phyloP scores from a whole-genome alignment of 2,113 vertebrate species.

The Elgaria multicarinata region DNA sequence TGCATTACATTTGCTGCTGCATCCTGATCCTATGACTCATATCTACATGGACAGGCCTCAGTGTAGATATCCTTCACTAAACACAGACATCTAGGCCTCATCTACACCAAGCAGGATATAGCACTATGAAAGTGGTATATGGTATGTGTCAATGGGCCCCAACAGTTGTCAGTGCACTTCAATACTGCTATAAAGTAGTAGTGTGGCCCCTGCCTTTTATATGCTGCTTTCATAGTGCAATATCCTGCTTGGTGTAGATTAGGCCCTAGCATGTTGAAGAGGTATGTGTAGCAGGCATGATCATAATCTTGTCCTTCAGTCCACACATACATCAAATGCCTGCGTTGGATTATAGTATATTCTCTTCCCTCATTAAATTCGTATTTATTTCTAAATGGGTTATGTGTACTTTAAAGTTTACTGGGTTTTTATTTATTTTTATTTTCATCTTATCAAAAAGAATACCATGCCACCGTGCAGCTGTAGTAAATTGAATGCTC shows the following conservation, averaged over 20 bases:
- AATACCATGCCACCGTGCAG: constrained; percentile 5
- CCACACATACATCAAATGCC: background rate
- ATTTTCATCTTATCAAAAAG: constrained; percentile 38
- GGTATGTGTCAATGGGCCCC: no score
- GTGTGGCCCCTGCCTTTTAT: no score
- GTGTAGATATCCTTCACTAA: background rate
- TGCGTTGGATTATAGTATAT: background rate
- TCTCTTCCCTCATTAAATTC: constrained; percentile 22
- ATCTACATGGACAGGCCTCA: background rate
- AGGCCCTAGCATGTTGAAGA: background rate
- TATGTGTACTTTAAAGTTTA: background rate
- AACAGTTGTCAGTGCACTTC: no score
- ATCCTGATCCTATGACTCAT: background rate
- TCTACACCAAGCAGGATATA: no score
- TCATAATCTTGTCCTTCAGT: no score
- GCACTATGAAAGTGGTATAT: no score
- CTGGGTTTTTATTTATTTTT: constrained; percentile 34
- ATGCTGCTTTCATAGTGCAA: no score
- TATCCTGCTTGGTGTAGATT: no score
- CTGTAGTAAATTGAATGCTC: constrained; percentile 38
- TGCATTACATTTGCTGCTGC: background rate
- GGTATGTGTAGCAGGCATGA: background rate
- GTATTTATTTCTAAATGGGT: background rate
- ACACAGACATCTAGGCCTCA: background rate
- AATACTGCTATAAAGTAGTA: no score